phyloP scores from a whole-genome alignment of 2,888 invertebrate genomes.

The Drosophila mettleri region DNA sequence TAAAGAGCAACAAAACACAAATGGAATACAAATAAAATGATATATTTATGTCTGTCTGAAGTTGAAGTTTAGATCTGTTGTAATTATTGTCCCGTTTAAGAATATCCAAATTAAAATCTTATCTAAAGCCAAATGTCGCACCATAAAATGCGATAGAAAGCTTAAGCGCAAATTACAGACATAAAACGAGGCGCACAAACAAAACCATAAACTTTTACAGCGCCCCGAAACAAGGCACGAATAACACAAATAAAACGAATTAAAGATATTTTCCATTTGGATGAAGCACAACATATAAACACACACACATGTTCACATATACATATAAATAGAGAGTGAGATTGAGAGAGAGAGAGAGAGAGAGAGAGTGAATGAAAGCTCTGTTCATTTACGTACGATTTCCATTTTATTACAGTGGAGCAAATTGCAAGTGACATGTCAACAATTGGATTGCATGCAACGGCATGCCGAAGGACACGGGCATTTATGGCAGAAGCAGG shows the following conservation, averaged over 20 bases:
- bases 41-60: neutral
- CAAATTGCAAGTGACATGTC: constrained; percentile 85
- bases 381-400: constrained; percentile 48
- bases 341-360: neutral
- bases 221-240: constrained; percentile 49
- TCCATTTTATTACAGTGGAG: constrained; percentile 83
- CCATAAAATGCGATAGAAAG: constrained; percentile 55
- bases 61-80: constrained; percentile 1
- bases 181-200: constrained; percentile 62
- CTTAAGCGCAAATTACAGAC: constrained; percentile 51
- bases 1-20: neutral
- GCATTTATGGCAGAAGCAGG: constrained; percentile 85
- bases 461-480: constrained; percentile 85
- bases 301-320: constrained; percentile 7
- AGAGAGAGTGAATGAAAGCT: neutral
- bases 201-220: constrained; percentile 75
- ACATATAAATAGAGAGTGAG: neutral
- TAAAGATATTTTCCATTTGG: constrained; percentile 75
- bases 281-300: constrained; percentile 37
- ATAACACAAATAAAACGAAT: constrained; percentile 59
- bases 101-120: constrained; percentile 66
- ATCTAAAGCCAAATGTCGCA: constrained; percentile 59
- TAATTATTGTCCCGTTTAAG: constrained; percentile 34
- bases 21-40: constrained; percentile 1
- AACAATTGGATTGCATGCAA: constrained; percentile 85